phyloP scores from a whole-genome alignment of 2,797 vertebrate genomes.

The Scolopax bukidnonensis region DNA sequence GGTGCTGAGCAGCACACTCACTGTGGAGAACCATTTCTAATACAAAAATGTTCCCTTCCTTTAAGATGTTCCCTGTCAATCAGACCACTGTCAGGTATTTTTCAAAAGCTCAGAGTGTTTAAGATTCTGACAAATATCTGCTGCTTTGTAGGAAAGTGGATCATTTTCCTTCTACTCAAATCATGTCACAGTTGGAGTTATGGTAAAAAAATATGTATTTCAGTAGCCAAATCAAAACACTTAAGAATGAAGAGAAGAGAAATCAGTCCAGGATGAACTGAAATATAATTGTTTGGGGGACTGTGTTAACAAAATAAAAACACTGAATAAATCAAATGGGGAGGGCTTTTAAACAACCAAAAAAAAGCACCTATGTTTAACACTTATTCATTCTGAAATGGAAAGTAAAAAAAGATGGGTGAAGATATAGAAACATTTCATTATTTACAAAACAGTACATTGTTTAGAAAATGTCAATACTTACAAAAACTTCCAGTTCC shows the following conservation, averaged over 20 bases:
- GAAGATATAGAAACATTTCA: neutral
- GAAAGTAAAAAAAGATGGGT: neutral
- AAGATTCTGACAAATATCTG: neutral
- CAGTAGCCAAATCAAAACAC: slow-evolving; percentile 38
- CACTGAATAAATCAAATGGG: slow-evolving; percentile 16
- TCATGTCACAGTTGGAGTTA: neutral
- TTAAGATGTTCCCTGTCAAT: neutral
- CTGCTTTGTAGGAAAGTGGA: neutral
- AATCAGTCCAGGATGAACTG: slow-evolving; percentile 17
- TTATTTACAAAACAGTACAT: neutral
- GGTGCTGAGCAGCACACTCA: neutral
- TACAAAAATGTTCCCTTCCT: neutral
- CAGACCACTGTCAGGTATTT: neutral
- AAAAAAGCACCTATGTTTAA: neutral
- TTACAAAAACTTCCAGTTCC: neutral
- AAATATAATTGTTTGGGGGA: neutral
- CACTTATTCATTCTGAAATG: neutral
- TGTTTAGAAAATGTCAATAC: neutral
- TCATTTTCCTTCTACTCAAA: neutral
- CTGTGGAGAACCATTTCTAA: neutral
- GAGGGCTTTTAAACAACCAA: neutral
- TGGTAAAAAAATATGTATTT: neutral
- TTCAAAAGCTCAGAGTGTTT: neutral
- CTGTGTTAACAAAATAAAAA: neutral
- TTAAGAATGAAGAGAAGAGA: slow-evolving; percentile 1